These are phyloP conservation scores for Cardiocondyla obscurior DNA, from an alignment of 1,140 invertebrate genomes.

Conservation along the genomic window DNA sequence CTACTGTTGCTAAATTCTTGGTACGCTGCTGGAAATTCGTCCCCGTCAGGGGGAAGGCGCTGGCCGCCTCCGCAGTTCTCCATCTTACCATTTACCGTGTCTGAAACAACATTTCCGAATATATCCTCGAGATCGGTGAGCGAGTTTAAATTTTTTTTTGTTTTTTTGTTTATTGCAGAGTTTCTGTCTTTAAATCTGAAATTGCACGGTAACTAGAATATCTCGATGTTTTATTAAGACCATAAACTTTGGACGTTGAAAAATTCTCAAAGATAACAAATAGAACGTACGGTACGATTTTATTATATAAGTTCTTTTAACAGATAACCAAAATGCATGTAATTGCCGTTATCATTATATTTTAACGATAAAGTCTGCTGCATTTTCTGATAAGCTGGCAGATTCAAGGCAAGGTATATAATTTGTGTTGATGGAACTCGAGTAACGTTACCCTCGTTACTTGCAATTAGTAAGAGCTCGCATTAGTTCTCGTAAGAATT, in stretches of 20 bases:
- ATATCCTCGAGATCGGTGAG: background rate
- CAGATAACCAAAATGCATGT: background rate
- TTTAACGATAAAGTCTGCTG: constrained; percentile 27
- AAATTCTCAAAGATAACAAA: background rate
- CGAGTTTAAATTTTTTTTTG: background rate
- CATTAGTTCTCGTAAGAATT: background rate
- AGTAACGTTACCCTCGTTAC: background rate
- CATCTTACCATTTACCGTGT: constrained; percentile 80
- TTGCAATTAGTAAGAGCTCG: background rate
- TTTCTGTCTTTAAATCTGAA: too few relatives aligned
- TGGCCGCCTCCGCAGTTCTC: constrained; percentile 81
- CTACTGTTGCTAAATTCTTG: constrained; percentile 85
- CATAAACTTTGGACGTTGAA: background rate
- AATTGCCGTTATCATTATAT: background rate
- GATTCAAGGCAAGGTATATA: constrained; percentile 19
- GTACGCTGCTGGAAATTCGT: constrained; percentile 92
- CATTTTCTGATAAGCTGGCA: constrained; percentile 37
- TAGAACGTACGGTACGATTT: background rate
- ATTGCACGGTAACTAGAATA: background rate
- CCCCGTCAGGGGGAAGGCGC: constrained; percentile 93
- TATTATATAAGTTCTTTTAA: background rate
- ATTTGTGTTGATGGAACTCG: constrained; percentile 11
- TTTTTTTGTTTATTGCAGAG: too few relatives aligned
- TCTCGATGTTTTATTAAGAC: background rate
- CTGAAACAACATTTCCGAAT: constrained; percentile 64